These are phyloP conservation scores for Caenorhabditis becei DNA, from an alignment of 2,888 invertebrate species.

Conservation along the genomic window DNA sequence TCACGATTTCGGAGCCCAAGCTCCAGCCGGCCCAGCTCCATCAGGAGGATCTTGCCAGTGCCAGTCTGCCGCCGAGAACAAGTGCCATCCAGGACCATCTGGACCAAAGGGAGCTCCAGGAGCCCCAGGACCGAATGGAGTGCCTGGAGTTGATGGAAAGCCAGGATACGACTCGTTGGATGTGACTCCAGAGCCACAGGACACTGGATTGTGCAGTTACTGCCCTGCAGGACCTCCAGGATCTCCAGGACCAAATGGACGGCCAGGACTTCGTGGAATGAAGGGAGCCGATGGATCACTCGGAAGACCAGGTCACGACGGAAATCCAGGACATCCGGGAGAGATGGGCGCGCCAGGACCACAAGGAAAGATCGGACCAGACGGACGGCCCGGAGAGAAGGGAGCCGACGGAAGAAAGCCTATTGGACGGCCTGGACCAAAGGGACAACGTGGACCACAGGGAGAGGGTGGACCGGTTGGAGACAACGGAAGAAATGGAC, in stretches of 20 bases:
- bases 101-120: slow-evolving; percentile 75
- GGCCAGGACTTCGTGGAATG: slow-evolving; percentile 71
- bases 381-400: slow-evolving; percentile 76
- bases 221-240: slow-evolving; percentile 69
- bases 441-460: slow-evolving; percentile 75
- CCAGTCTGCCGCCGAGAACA: slow-evolving; percentile 72
- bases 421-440: slow-evolving; percentile 78
- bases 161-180: slow-evolving; percentile 71
- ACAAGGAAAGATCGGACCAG: slow-evolving; percentile 67
- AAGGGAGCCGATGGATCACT: slow-evolving; percentile 71
- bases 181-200: slow-evolving; percentile 75
- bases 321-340: slow-evolving; percentile 75
- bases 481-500: slow-evolving; percentile 70
- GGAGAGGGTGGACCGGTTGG: slow-evolving; percentile 68
- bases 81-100: slow-evolving; percentile 77
- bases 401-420: slow-evolving; percentile 78
- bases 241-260: slow-evolving; percentile 69
- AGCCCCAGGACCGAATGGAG: slow-evolving; percentile 69
- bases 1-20: slow-evolving; percentile 66
- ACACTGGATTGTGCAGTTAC: slow-evolving; percentile 75
- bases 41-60: slow-evolving; percentile 64
- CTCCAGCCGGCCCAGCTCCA: slow-evolving; percentile 69
- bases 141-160: slow-evolving; percentile 69
- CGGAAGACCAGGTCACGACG: slow-evolving; percentile 76
- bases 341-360: slow-evolving; percentile 76